phyloP scores from a whole-genome alignment of 2,797 vertebrate genomes.

The Stomatorhinus walkeri region DNA sequence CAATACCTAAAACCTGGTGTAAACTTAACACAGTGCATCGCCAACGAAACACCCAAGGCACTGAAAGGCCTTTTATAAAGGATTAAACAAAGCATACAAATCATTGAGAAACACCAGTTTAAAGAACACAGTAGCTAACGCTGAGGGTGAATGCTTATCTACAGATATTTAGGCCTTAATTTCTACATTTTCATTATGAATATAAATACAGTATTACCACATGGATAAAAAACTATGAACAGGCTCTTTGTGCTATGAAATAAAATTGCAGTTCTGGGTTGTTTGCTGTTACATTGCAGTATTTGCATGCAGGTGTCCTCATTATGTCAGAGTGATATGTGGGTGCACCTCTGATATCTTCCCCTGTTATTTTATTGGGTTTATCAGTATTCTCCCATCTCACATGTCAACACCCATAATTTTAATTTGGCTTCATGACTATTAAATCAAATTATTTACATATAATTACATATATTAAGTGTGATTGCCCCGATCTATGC shows the following conservation, averaged over 20 bases:
- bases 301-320: slow-evolving; percentile 45
- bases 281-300: neutral
- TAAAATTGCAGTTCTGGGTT: neutral
- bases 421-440: slow-evolving; percentile 45
- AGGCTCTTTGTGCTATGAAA: neutral
- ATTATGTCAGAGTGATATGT: slow-evolving; percentile 54
- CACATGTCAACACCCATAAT: neutral
- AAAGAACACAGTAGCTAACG: neutral
- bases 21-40: neutral
- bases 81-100: neutral
- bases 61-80: neutral
- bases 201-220: neutral
- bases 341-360: slow-evolving; percentile 42
- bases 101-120: neutral
- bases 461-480: neutral
- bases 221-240: neutral
- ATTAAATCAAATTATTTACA: slow-evolving; percentile 28
- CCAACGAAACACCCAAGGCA: neutral
- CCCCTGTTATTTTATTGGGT: slow-evolving; percentile 40
- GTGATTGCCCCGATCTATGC: neutral
- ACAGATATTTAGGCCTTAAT: neutral
- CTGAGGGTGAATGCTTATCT: neutral
- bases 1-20: neutral
- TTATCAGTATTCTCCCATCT: slow-evolving; percentile 23
- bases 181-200: neutral